Conservation (phyloP, 2,888 invertebrate species). For the Pocota personata region DNA sequence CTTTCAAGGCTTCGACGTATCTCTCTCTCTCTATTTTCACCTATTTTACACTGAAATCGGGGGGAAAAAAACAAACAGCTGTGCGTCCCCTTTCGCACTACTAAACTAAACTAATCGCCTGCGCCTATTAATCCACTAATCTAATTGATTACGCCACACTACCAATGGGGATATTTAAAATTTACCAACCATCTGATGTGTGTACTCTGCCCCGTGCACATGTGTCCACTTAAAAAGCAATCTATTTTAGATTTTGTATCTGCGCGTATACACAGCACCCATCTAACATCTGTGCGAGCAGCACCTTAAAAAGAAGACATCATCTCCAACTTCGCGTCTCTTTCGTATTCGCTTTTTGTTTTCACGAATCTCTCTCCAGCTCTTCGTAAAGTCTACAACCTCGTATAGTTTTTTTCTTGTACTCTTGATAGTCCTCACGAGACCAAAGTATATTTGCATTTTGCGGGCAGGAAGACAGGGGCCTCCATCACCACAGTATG, state of each 20-base stretch:
- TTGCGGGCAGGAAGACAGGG: not conserved
- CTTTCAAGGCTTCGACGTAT: not conserved
- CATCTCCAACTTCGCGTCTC: slow-evolving; percentile 57
- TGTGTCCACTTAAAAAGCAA: slow-evolving; percentile 71
- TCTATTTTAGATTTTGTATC: slow-evolving; percentile 69
- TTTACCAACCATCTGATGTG: slow-evolving; percentile 56
- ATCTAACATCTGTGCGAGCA: slow-evolving; percentile 66
- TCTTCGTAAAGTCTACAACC: slow-evolving; percentile 7
- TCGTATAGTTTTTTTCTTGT: slow-evolving; percentile 33
- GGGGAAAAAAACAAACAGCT: not conserved
- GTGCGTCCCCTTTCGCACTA: slow-evolving; percentile 29
- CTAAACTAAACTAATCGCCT: slow-evolving; percentile 63
- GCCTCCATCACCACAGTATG: slow-evolving; percentile 10
- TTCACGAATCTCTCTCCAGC: slow-evolving; percentile 9
- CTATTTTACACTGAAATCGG: not conserved
- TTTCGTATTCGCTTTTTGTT: slow-evolving; percentile 48
- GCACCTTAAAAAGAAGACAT: slow-evolving; percentile 69
- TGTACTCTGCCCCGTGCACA: slow-evolving; percentile 62
- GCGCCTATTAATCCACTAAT: slow-evolving; percentile 71
- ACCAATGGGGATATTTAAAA: slow-evolving; percentile 68
- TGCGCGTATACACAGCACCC: slow-evolving; percentile 41
- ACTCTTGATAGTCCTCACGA: slow-evolving; percentile 63
- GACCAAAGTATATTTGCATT: slow-evolving; percentile 61
- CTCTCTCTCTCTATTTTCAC: not conserved
- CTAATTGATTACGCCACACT: slow-evolving; percentile 73